These are phyloP conservation scores for Brachionus paranguensis DNA, from an alignment of 1,140 invertebrate species.

Conservation along the genomic window DNA sequence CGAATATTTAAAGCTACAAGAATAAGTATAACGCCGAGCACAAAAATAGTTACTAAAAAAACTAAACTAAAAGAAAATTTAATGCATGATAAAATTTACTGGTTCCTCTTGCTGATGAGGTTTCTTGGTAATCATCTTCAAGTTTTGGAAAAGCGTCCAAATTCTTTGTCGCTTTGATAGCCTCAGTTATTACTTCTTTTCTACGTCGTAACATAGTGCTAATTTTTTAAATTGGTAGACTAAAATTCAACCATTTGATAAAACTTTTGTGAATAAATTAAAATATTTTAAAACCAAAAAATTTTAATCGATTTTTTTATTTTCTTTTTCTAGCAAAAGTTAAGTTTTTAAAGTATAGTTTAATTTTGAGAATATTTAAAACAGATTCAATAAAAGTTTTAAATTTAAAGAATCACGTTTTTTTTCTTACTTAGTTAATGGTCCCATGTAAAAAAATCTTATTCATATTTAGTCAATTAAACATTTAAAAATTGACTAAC, in stretches of 20 bases:
- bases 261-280: not conserved
- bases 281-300: not conserved
- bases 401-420: too few relatives aligned
- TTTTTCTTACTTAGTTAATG: too few relatives aligned
- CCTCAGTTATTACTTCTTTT: conserved; percentile 60
- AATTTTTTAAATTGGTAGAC: not conserved
- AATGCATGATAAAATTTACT: conserved; percentile 57
- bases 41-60: conserved; percentile 65
- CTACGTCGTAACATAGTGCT: conserved; percentile 40
- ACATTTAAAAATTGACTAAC: too few relatives aligned
- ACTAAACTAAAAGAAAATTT: conserved; percentile 54
- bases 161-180: conserved; percentile 62
- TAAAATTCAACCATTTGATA: conserved; percentile 10
- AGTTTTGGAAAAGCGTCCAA: conserved; percentile 84
- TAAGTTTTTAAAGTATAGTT: not conserved
- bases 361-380: not conserved
- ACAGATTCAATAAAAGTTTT: too few relatives aligned
- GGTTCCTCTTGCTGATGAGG: conserved; percentile 72
- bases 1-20: conserved; percentile 73
- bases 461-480: too few relatives aligned
- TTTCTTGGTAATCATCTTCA: conserved; percentile 73
- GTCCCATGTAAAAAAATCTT: too few relatives aligned
- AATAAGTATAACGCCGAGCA: conserved; percentile 69
- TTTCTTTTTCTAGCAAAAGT: not conserved
- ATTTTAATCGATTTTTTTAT: not conserved